Evolutionary conservation across 1,140 invertebrate genomes (phyloP), one percentile per base, ranked within the genome.

Genomic region (Heliconius melpomene): DNA sequence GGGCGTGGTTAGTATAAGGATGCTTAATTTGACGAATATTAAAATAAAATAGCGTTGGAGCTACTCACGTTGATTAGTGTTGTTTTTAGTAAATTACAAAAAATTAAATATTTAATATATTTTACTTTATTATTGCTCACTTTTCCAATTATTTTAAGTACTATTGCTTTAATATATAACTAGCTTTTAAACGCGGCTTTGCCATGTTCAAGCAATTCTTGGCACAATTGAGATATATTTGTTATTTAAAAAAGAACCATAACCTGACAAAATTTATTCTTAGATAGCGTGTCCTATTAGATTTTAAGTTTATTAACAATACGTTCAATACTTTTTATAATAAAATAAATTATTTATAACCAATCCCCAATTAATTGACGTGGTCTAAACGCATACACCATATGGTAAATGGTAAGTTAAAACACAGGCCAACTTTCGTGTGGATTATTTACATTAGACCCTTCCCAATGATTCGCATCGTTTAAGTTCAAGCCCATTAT

Each of bases 401-500:
- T 29, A 3, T 57, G 54, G 54, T 9, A 66, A 66, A 66, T 57
- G 54, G 54, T 9, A 66, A 66, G 29, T 23, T 66, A 66, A 66
- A 66, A 66, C 23, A 29, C 57, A 32, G 80, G 76, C 72, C 72
- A 75, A 75, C 46, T 81, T 81, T 77, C 78, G 5, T 71, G 76
- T 78, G 46, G 80, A 78, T 78, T 89, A 83, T 89, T 89, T 84
- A 83, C 79, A 84, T 77, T 84, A 85, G 84, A 85, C 87, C 87
- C 84, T 81, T 85, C 82, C 76, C 85, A 81, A 83, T 84, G 85
- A 84, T 84, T 81, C 88, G 89, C 85, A 87, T 90, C 87, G 82
- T 79, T 88, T 88, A 85, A 88, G 86, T 85, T 88, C 84, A 82
- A 76, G 84, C 83, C 89, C 86, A 91, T 91, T 91, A 91, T 91